A percentile compares a stretch with the other conserved stretches of the same genome.
These are phyloP conservation scores for Automeris io DNA, from an alignment of 2,888 invertebrate genomes.

Conservation along the genomic window DNA sequence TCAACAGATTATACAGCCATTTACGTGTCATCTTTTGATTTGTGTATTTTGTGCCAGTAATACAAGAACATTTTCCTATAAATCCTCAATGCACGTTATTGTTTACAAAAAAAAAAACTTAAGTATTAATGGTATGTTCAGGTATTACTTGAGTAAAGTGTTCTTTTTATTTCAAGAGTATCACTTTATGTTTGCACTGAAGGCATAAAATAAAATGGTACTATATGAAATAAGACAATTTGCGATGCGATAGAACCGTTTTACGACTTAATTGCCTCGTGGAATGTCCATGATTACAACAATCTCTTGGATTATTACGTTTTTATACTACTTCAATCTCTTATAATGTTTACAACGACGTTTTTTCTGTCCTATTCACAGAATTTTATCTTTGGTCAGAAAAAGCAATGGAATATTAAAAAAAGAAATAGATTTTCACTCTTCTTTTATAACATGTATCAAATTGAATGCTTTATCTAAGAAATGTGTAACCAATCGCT, in stretches of 20 bases:
- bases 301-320: slow-evolving; percentile 12
- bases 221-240: slow-evolving; percentile 35
- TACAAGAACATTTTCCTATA: slow-evolving; percentile 13
- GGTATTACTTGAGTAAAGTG: slow-evolving; percentile 11
- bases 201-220: slow-evolving; percentile 31
- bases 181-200: slow-evolving; percentile 27
- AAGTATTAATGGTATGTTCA: slow-evolving; percentile 6
- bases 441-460: no score
- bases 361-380: no score
- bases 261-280: slow-evolving; percentile 21
- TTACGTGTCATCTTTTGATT: background rate
- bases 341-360: background rate
- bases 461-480: no score
- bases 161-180: slow-evolving; percentile 6
- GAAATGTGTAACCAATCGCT: no score
- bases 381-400: no score
- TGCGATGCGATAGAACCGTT: slow-evolving; percentile 31
- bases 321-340: slow-evolving; percentile 8
- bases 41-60: slow-evolving; percentile 6
- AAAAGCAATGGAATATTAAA: no score
- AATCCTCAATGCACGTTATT: background rate
- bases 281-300: slow-evolving; percentile 7
- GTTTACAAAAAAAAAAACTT: background rate
- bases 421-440: no score
- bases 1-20: background rate